These are phyloP conservation scores for Bursaphelenchus okinawaensis DNA, from an alignment of 2,888 invertebrate species.

Conservation along the genomic window DNA sequence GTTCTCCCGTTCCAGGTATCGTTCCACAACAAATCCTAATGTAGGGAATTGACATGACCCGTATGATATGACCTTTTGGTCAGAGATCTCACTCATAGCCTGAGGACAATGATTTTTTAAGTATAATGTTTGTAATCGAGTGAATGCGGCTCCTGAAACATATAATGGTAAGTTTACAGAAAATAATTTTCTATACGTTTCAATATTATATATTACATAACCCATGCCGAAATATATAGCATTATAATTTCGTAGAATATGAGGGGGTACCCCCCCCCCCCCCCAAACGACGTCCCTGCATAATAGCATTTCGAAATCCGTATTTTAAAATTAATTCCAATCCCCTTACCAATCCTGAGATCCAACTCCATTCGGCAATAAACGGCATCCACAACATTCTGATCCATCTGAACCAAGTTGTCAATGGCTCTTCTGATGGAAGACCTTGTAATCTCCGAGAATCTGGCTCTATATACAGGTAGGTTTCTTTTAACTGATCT, in stretches of 20 bases:
- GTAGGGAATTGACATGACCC: slow-evolving; percentile 99
- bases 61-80: slow-evolving; percentile 71
- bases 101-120: slow-evolving; percentile 63
- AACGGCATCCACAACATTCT: slow-evolving; percentile 76
- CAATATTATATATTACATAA: too few species aligned
- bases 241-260: too few species aligned
- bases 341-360: slow-evolving; percentile 72
- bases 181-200: slow-evolving; percentile 58
- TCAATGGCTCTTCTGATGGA: slow-evolving; percentile 76
- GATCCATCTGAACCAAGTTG: slow-evolving; percentile 74
- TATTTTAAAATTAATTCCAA: background rate
- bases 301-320: background rate
- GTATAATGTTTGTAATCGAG: slow-evolving; percentile 88
- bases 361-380: slow-evolving; percentile 74
- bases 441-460: slow-evolving; percentile 87
- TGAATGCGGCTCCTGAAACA: slow-evolving; percentile 76
- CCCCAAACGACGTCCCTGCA: too few species aligned
- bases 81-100: slow-evolving; percentile 12
- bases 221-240: too few species aligned
- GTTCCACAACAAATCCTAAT: slow-evolving; percentile 97
- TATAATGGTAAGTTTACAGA: too few species aligned
- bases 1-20: slow-evolving; percentile 60
- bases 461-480: slow-evolving; percentile 62
- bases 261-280: background rate
- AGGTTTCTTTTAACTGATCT: slow-evolving; percentile 66